Conservation (phyloP, 2,888 invertebrate species). For the Tenthredo distinguenda region DNA sequence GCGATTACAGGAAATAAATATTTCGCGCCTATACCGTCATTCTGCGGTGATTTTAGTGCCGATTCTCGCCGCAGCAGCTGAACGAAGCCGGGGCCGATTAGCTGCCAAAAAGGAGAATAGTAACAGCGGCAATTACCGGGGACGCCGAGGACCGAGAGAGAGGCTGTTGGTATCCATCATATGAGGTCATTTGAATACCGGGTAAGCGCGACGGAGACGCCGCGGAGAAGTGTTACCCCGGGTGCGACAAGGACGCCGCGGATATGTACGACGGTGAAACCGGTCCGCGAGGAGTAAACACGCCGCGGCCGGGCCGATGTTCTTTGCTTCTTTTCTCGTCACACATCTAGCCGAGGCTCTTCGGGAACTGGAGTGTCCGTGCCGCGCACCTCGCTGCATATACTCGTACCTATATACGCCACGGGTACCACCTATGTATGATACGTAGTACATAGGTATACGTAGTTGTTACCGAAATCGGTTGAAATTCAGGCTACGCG, state of each 20-base stretch:
- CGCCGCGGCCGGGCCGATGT: constrained; percentile 70
- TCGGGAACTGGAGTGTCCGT: constrained; percentile 17
- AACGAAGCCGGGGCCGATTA: background rate
- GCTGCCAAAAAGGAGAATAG: constrained; percentile 35
- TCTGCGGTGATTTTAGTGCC: background rate
- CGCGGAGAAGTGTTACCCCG: constrained; percentile 57
- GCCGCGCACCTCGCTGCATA: background rate
- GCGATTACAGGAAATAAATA: background rate
- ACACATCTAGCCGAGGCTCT: constrained; percentile 53
- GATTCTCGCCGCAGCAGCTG: background rate
- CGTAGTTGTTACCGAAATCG: background rate
- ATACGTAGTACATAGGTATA: background rate
- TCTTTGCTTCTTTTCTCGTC: constrained; percentile 63
- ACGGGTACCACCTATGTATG: background rate
- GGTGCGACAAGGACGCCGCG: constrained; percentile 53
- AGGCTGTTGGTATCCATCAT: constrained; percentile 66
- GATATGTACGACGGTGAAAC: constrained; percentile 61
- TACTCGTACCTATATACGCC: background rate
- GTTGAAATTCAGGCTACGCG: background rate
- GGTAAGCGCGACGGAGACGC: constrained; percentile 50
- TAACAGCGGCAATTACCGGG: constrained; percentile 66
- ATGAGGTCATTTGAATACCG: constrained; percentile 71
- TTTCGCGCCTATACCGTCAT: background rate
- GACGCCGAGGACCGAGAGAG: constrained; percentile 57
- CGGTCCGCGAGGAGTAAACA: constrained; percentile 75